phyloP scores from a whole-genome alignment of 2,113 vertebrate species.

The Pagrus major region DNA sequence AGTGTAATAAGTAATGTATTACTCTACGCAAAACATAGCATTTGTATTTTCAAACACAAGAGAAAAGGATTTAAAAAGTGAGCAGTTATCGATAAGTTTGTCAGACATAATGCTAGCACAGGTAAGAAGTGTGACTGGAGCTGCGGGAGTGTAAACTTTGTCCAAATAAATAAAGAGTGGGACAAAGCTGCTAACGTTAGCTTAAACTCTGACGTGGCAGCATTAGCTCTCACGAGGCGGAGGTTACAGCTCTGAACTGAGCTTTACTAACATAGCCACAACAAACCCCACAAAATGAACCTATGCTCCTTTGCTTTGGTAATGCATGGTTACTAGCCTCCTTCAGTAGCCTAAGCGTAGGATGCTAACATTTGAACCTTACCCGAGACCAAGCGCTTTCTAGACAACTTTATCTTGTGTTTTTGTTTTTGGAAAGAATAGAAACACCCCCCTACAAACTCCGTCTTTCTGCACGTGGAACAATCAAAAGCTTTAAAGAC shows the following conservation, averaged over 20 bases:
- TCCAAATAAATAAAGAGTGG: not conserved
- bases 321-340: not conserved
- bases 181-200: not conserved
- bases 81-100: not conserved
- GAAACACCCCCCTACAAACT: not conserved
- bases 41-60: too few relatives aligned
- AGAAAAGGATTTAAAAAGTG: not conserved
- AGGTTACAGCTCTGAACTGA: not conserved
- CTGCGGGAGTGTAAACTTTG: not conserved
- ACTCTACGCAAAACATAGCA: too few relatives aligned
- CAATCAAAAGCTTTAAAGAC: too few relatives aligned
- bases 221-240: not conserved
- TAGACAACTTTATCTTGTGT: not conserved
- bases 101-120: not conserved
- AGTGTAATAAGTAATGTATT: too few relatives aligned
- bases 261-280: not conserved
- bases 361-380: not conserved
- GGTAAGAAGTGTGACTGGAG: not conserved
- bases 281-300: not conserved
- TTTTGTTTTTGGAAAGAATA: not conserved
- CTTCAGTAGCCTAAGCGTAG: not conserved
- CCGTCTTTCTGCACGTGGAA: not conserved
- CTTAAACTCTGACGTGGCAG: not conserved
- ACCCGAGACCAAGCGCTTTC: not conserved
- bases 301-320: not conserved